Evolutionary conservation across 2,888 invertebrate species (phyloP), one percentile per base, ranked within the genome.

Genomic region (Morpho achilles): DNA sequence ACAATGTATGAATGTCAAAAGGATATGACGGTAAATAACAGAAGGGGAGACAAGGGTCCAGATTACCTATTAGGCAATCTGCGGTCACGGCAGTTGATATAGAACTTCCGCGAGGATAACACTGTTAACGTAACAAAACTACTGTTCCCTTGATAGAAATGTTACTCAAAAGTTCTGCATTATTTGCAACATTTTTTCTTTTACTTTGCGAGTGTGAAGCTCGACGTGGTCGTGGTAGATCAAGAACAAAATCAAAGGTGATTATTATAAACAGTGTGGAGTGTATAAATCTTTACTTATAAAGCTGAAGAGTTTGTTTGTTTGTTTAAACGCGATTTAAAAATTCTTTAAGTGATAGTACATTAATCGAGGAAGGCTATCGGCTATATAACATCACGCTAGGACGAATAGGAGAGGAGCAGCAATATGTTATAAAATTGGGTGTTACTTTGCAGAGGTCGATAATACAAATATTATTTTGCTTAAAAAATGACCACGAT

Each of bases 181-280:
- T 67, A 40, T 46, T 68, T 22, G 48, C 63, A 23, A 57, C 58
- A 45, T 47, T 68, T 0, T 43, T 80, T 67, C 64, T 78, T 22
- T 65, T 66, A 56, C 53, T 80, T 44, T 64, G 79, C 44, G 70
- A 72, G 83, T 44, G 79, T 77, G 59, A 82, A 82, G 94, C 92
- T 3, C 91, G 96, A 50, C 92, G 96, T 71, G 95, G 94, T 8
- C 92, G 96, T 61, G 90, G 92, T 42, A 92, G 96, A 71, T 92
- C 94, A 67, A 93, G 95, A 70, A 94, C 94, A 53, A 96, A 95
- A 75, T 96, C 96, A 0, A 94, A 95, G 90, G 95, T 94, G 46
- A 47, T 43, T 50, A 32, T 1, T 5, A 32, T 32, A 32, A 32
- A 32, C 32, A 32, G 32, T 32, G 32, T 32, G 32, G 32, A 16